A percentile compares a stretch with the other conserved stretches of the same genome.
phyloP scores from a whole-genome alignment of 2,888 invertebrate genomes.

The Ormyrus labotus region DNA sequence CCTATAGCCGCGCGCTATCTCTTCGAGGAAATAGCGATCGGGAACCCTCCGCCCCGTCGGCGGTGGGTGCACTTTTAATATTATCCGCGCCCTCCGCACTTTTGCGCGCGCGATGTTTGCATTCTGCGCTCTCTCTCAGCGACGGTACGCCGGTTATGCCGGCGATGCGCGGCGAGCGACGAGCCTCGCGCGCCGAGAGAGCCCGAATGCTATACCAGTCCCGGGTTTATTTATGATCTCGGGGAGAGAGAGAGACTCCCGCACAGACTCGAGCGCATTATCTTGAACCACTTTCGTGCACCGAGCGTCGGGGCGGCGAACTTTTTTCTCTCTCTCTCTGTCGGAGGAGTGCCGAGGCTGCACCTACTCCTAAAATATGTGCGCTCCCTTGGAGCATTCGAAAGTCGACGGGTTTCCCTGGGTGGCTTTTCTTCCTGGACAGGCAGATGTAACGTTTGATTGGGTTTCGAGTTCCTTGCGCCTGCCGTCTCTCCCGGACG shows the following conservation, averaged over 20 bases:
- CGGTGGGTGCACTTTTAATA: background rate
- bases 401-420: background rate
- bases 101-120: background rate
- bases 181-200: too few species aligned
- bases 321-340: conserved; percentile 13
- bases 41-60: background rate
- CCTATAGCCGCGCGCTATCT: background rate
- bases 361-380: conserved; percentile 19
- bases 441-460: too few species aligned
- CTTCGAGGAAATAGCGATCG: background rate
- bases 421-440: too few species aligned
- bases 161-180: too few species aligned
- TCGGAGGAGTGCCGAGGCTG: background rate
- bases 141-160: too few species aligned
- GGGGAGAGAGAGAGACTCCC: conserved; percentile 57
- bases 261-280: conserved; percentile 42
- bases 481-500: too few species aligned
- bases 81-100: background rate
- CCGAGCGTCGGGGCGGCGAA: too few species aligned
- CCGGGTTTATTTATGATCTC: conserved; percentile 60
- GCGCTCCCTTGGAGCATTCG: conserved; percentile 1
- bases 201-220: background rate
- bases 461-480: too few species aligned
- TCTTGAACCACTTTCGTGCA: too few species aligned
- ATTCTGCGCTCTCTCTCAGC: background rate